phyloP scores from a whole-genome alignment of 2,797 vertebrate species.

The Microctenopoma lineatum region DNA sequence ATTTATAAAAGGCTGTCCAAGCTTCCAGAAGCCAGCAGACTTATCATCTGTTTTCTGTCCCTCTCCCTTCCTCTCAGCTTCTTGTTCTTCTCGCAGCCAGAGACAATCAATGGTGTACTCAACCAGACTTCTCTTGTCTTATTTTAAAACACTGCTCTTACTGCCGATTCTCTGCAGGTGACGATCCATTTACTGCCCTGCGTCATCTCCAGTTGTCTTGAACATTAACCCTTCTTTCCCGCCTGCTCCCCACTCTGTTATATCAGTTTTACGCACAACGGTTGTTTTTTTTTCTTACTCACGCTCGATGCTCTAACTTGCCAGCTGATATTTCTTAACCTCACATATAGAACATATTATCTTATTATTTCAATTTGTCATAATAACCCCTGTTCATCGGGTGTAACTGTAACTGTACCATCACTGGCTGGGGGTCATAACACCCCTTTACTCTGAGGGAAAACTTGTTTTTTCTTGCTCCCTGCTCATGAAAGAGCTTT shows the following conservation, averaged over 20 bases:
- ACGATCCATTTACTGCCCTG: slow-evolving; percentile 74
- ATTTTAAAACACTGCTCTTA: slow-evolving; percentile 84
- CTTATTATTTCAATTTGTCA: background rate
- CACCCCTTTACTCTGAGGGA: slow-evolving; percentile 1
- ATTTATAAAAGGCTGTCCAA: slow-evolving; percentile 69
- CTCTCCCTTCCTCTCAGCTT: slow-evolving; percentile 52
- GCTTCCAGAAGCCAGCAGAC: slow-evolving; percentile 74
- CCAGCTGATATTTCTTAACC: no score
- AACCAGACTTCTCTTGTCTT: slow-evolving; percentile 88
- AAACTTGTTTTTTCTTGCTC: slow-evolving; percentile 16
- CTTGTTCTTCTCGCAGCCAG: slow-evolving; percentile 78
- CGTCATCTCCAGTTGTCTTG: slow-evolving; percentile 42
- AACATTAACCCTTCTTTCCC: slow-evolving; percentile 43
- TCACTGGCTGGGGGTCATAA: background rate
- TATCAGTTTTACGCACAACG: slow-evolving; percentile 5
- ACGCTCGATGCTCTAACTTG: background rate
- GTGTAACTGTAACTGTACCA: background rate
- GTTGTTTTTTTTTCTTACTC: background rate
- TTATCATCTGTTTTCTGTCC: slow-evolving; percentile 76
- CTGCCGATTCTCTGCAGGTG: slow-evolving; percentile 80
- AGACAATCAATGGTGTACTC: slow-evolving; percentile 91
- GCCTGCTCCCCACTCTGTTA: slow-evolving; percentile 15
- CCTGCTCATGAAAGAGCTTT: slow-evolving; percentile 29
- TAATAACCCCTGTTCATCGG: background rate
- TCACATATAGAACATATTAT: no score